Percentiles rank a stretch among this genome's conserved stretches.
These are phyloP conservation scores for Cynoglossus semilaevis DNA, from an alignment of 2,113 vertebrate species.

Conservation along the genomic window DNA sequence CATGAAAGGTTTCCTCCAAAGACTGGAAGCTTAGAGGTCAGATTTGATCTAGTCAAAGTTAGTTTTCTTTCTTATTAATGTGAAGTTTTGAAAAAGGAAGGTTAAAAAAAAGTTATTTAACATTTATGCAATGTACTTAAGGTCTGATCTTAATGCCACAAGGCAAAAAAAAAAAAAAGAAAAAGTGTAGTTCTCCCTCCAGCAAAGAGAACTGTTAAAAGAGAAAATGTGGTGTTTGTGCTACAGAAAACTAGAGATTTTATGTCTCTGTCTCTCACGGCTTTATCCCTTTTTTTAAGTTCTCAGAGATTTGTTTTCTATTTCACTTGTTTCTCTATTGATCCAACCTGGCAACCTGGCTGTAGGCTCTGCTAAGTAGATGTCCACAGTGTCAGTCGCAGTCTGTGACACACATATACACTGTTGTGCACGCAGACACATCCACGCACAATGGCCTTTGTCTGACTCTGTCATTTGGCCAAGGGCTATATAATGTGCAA, in stretches of 20 bases:
- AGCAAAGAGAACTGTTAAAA: slow-evolving; percentile 34
- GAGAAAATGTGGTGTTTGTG: slow-evolving; percentile 36
- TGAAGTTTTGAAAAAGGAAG: no score
- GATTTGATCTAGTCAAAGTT: no score
- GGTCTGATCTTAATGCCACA: slow-evolving; percentile 9
- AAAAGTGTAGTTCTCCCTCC: slow-evolving; percentile 18
- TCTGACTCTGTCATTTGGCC: slow-evolving; percentile 29
- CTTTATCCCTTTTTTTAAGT: not conserved
- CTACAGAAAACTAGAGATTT: slow-evolving; percentile 19
- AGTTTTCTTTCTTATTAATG: no score
- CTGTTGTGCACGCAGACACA: slow-evolving; percentile 4
- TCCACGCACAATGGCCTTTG: slow-evolving; percentile 9
- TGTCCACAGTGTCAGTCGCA: slow-evolving; percentile 28
- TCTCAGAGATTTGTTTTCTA: slow-evolving; percentile 8
- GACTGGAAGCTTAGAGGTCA: no score
- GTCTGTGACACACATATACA: slow-evolving; percentile 4
- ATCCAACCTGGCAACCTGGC: slow-evolving; percentile 28
- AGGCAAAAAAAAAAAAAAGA: slow-evolving; percentile 38
- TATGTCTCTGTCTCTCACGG: slow-evolving; percentile 8
- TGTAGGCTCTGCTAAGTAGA: slow-evolving; percentile 24
- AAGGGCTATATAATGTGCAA: slow-evolving; percentile 24
- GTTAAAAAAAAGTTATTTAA: not conserved
- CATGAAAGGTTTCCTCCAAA: no score
- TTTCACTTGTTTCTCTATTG: slow-evolving; percentile 30
- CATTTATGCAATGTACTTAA: slow-evolving; percentile 5